Conservation (phyloP, 1,140 invertebrate species). For the Meloidogyne floridensis region DNA sequence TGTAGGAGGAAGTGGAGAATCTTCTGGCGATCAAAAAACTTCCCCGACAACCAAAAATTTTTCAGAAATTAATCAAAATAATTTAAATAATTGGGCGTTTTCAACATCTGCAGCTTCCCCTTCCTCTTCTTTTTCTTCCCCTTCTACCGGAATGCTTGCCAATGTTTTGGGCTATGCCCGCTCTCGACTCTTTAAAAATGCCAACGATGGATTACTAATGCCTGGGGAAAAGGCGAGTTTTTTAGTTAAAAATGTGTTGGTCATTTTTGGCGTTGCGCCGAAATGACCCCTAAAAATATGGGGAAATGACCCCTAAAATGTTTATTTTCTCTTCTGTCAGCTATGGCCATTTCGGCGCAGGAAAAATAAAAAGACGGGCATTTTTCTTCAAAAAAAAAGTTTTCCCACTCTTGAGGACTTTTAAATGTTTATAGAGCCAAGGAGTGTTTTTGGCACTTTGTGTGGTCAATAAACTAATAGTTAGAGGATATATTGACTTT, state of each 20-base stretch:
- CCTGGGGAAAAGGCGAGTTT: neutral
- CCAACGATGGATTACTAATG: constrained; percentile 1
- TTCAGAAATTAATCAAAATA: neutral
- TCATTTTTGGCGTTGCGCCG: neutral
- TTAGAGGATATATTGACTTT: too few species aligned
- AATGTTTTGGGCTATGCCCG: constrained; percentile 13
- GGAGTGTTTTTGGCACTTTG: too few species aligned
- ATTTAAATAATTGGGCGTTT: neutral
- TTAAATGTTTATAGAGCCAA: too few species aligned
- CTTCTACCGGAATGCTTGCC: neutral
- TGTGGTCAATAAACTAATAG: too few species aligned
- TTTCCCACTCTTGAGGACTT: too few species aligned
- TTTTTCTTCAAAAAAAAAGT: too few species aligned
- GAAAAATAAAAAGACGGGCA: too few species aligned
- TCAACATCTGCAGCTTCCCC: neutral
- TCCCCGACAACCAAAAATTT: neutral
- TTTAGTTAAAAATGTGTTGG: neutral
- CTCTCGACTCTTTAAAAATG: constrained; percentile 9
- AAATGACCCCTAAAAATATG: neutral
- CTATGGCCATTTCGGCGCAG: too few species aligned
- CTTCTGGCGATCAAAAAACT: neutral
- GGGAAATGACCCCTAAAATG: too few species aligned
- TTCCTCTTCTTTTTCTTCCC: neutral
- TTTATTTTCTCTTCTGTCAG: too few species aligned
- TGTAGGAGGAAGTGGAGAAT: neutral